Evolutionary conservation across 2,888 invertebrate species (phyloP).

Genomic region (Troilus luridus): DNA sequence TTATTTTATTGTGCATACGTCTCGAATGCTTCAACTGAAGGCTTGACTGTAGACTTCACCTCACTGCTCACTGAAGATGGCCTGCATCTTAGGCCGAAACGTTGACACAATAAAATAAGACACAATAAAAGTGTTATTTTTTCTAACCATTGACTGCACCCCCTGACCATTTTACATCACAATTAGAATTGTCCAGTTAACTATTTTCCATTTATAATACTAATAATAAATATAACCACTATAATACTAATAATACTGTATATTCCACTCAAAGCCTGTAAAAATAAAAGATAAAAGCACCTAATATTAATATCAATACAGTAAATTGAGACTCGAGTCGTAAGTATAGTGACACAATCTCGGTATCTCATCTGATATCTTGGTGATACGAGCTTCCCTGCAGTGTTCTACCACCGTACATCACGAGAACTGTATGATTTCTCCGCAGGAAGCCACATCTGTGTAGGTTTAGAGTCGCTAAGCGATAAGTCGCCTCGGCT

Average conservation of each 20-base stretch:
- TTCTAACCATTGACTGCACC: no score
- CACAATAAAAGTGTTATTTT: no score
- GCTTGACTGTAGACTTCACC: no score
- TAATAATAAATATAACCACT: not conserved
- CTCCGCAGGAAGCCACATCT: slow-evolving; percentile 34
- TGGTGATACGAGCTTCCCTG: not conserved
- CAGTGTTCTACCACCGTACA: slow-evolving; percentile 1
- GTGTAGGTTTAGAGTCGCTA: slow-evolving; percentile 7
- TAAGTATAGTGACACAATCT: not conserved
- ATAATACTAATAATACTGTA: not conserved
- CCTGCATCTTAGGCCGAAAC: no score
- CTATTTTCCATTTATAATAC: not conserved
- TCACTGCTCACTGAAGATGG: no score
- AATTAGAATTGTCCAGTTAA: no score
- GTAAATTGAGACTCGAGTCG: not conserved
- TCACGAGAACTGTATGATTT: slow-evolving; percentile 4
- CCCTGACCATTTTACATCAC: no score
- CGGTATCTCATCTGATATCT: not conserved
- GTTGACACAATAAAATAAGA: no score
- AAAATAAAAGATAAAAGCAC: not conserved
- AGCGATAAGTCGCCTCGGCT: slow-evolving; percentile 4
- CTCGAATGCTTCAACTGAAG: no score
- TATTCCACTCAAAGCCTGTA: not conserved
- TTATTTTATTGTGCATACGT: no score
- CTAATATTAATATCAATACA: not conserved